A percentile compares a stretch with the other conserved stretches of the same genome.
phyloP scores from a whole-genome alignment of 2,888 invertebrate species.

The Thereva unica region DNA sequence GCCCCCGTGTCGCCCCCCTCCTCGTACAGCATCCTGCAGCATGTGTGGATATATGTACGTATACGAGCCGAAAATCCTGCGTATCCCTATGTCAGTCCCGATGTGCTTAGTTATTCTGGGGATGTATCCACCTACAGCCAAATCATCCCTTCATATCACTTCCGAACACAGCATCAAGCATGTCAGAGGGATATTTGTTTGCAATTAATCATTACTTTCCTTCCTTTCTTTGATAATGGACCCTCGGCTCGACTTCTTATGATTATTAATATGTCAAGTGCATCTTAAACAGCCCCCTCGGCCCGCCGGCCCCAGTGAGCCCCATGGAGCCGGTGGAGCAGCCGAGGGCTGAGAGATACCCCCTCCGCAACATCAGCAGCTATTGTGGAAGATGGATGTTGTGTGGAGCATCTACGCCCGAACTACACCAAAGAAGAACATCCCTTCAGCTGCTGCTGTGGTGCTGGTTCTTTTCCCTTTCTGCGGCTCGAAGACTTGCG shows the following conservation, averaged over 20 bases:
- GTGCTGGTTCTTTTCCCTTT: background rate
- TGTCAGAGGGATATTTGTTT: constrained; percentile 38
- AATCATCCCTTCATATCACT: constrained; percentile 35
- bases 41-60: too few relatives aligned
- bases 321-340: background rate
- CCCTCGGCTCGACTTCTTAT: constrained; percentile 35
- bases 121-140: constrained; percentile 23
- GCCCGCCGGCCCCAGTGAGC: background rate
- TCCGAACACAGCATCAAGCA: constrained; percentile 15
- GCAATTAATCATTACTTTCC: constrained; percentile 38
- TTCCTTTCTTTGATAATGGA: constrained; percentile 35
- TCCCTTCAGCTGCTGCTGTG: background rate
- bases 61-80: too few relatives aligned
- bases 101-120: constrained; percentile 10
- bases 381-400: constrained; percentile 7
- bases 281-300: constrained; percentile 16
- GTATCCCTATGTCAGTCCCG: too few relatives aligned
- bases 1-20: too few relatives aligned
- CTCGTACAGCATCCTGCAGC: too few relatives aligned
- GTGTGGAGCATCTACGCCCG: too few relatives aligned
- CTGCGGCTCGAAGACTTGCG: constrained; percentile 10
- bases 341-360: background rate
- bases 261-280: constrained; percentile 36
- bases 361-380: constrained; percentile 26
- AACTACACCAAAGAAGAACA: background rate